Evolutionary conservation across 2,113 vertebrate genomes (phyloP), one percentile per base, ranked within the genome.

Genomic region (Cynopterus brachyotis): DNA sequence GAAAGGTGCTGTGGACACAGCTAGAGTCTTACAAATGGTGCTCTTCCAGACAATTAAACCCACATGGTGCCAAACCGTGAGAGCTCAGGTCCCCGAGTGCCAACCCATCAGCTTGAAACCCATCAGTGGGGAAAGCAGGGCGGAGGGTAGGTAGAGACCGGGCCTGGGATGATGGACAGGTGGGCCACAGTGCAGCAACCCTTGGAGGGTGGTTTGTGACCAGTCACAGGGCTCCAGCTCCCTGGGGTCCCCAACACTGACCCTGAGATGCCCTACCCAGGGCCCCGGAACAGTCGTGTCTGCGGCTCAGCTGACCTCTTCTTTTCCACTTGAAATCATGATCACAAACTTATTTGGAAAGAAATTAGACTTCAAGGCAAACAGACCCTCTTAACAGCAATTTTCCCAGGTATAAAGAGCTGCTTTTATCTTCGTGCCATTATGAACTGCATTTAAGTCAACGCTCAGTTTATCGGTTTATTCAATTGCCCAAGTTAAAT

Each of bases 311-410:
- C 86, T 40, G 67, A 13, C 28, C 45, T 37, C 55, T 9, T 69
- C 30, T n/a, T 45, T 24, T 3, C 60, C n/a, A 72, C 42, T 64
- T 55, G 16, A 80, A 92, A 50, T 40, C 50, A 42, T 35, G 7
- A 78, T 37, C 47, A 37, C 47, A 30, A 57, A 32, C 22, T 64
- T n/a, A 57, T 19, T 6, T 30, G n/a, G 64, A 35, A 66, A 83
- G 72, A 79, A 45, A 53, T 8, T 26, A 10, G 40, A 10, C 64
- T 16, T 32, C 8, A 4, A 30, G 45, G 55, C 26, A 90, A 97
- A 98, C 95, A 97, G 98, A 97, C 90, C 95, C 97, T 82, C 97
- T 96, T 97, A 95, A 96, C 92, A 96, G 98, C 97, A 96, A 93
- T 97, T 97, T 93, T 97, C 97, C 94, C 96, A 97, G 96, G 95